Percentiles rank a stretch among this genome's conserved stretches.
These are phyloP conservation scores for Hippocampus kuda DNA, from an alignment of 2,797 vertebrate species.

Conservation along the genomic window DNA sequence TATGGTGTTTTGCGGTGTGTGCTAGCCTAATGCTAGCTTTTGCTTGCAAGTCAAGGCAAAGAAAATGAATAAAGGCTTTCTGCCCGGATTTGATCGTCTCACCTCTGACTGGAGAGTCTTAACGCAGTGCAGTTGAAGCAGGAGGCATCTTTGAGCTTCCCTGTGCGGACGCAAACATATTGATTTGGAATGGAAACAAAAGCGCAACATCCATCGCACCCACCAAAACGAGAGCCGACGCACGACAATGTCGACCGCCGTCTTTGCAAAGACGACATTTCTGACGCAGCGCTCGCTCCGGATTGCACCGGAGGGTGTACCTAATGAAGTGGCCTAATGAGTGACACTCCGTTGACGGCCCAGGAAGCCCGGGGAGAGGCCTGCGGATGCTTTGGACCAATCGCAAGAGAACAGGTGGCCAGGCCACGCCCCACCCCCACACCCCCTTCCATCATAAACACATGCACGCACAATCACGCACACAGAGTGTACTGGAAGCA, in stretches of 20 bases:
- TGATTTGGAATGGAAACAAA: background rate
- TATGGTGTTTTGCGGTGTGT: too few relatives aligned
- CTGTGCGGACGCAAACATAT: conserved; percentile 53
- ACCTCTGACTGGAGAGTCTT: conserved; percentile 72
- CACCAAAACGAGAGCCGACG: background rate
- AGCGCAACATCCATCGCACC: background rate
- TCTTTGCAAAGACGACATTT: background rate
- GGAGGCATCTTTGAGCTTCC: conserved; percentile 62
- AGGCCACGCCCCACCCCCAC: conserved; percentile 14
- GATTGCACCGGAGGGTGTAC: background rate
- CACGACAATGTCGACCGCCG: background rate
- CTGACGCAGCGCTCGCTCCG: background rate
- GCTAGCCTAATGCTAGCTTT: too few relatives aligned
- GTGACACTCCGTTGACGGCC: background rate
- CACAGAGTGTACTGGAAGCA: conserved; percentile 54
- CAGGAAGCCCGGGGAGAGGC: conserved; percentile 16
- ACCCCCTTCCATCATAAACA: conserved; percentile 17
- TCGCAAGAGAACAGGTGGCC: conserved; percentile 6
- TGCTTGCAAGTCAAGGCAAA: too few relatives aligned
- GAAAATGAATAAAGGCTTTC: background rate
- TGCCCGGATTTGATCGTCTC: conserved; percentile 23
- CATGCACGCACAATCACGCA: conserved; percentile 13
- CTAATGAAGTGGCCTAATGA: background rate
- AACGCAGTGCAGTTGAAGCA: conserved; percentile 74
- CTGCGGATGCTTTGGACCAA: conserved; percentile 37